phyloP scores from a whole-genome alignment of 2,797 vertebrate genomes.

The Chelonia mydas region DNA sequence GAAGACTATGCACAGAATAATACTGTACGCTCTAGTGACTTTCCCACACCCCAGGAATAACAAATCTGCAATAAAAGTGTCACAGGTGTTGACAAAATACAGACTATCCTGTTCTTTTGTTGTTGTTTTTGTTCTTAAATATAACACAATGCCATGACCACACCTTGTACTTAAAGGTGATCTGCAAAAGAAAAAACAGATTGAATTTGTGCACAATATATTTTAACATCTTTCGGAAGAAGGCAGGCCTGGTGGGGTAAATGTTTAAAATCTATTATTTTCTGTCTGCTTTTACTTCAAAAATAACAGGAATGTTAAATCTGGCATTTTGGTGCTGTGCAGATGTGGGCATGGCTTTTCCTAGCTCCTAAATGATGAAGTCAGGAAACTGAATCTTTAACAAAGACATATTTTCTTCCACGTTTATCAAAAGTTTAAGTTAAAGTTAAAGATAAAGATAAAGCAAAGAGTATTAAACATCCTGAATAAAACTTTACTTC shows the following conservation, averaged over 20 bases:
- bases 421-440: neutral
- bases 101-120: constrained; percentile 29
- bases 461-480: neutral
- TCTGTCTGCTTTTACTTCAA: neutral
- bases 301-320: constrained; percentile 7
- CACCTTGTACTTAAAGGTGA: constrained; percentile 37
- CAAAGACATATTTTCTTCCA: neutral
- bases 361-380: neutral
- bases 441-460: neutral
- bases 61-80: constrained; percentile 43
- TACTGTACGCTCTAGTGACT: constrained; percentile 5
- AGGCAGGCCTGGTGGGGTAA: neutral
- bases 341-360: neutral
- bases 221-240: neutral
- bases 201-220: neutral
- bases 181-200: constrained; percentile 35
- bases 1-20: neutral
- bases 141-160: constrained; percentile 32
- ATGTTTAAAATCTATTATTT: neutral
- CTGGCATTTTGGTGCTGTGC: neutral
- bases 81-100: constrained; percentile 35
- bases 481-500: neutral
- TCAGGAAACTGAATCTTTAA: neutral
- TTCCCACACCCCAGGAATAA: constrained; percentile 23
- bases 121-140: constrained; percentile 48